Conservation (phyloP, 2,888 invertebrate species). For the Digitonthophagus gazella region DNA sequence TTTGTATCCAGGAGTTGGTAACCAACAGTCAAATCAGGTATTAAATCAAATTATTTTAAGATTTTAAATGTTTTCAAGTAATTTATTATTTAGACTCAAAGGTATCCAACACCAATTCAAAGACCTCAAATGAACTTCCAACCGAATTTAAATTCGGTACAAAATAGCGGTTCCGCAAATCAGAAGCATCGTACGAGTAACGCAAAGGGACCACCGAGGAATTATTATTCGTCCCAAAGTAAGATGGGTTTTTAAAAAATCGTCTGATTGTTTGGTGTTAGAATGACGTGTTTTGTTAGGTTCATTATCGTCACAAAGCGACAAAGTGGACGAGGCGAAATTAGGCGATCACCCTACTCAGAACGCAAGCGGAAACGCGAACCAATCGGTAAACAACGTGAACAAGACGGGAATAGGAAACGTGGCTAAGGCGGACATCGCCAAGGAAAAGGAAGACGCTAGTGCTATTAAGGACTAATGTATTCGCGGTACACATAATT, state of each 20-base stretch:
- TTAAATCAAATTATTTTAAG: conserved; percentile 37
- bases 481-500: background rate
- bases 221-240: conserved; percentile 49
- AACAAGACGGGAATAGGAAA: conserved; percentile 30
- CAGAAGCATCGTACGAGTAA: conserved; percentile 48
- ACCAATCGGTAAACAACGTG: conserved; percentile 33
- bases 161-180: conserved; percentile 46
- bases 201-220: conserved; percentile 47
- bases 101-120: conserved; percentile 57
- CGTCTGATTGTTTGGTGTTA: background rate
- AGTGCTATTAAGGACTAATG: conserved; percentile 44
- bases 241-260: conserved; percentile 2
- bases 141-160: conserved; percentile 49
- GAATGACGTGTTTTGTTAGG: conserved; percentile 34
- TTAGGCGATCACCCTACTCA: conserved; percentile 39
- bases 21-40: conserved; percentile 50
- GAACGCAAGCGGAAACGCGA: conserved; percentile 34
- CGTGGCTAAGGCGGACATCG: conserved; percentile 28
- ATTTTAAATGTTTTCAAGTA: conserved; percentile 2
- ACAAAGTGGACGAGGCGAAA: conserved; percentile 48
- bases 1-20: conserved; percentile 55
- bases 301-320: conserved; percentile 43
- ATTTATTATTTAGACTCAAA: conserved; percentile 37
- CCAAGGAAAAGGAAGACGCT: conserved; percentile 45
- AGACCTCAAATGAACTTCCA: conserved; percentile 57